Base-by-base conservation (phyloP, 2,888 invertebrate genomes). In the Prostheceraeus crozeri region DNA sequence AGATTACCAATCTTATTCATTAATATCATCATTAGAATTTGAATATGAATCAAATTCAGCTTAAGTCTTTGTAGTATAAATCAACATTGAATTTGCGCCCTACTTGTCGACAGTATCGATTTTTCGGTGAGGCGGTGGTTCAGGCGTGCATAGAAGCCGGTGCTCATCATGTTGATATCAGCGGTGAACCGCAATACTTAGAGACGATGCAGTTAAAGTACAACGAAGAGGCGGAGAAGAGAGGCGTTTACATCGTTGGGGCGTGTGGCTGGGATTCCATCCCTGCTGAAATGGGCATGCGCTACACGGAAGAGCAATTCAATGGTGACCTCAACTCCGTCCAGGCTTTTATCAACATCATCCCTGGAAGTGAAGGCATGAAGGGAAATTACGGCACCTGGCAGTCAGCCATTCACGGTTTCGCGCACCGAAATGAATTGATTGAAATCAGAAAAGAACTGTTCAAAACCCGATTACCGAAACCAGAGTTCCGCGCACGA, bases 251-350 rank as follows among this genome's bases (percentile, higher is more conserved):
- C 75, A 79, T 94, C 6, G 78, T 96, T 27, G 89, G 87, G 66
- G 85, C 91, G 1, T 93, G 91, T 77, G 94, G 94, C 14, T 86
- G 88, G 74, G 94, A 94, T 76, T 86, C 87, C 69, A 84, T 94
- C 65, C 91, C 93, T 14, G 81, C 83, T 48, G 94, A 96, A 71
- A 77, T 91, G 77, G 93, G 94, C 1, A 77, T 86, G 0, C 76
- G 85, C n/a, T 88, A 82, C 73, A 78, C 71, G n/a, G 67, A 66
- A 33, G 46, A 71, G 27, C 68, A 72, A 33, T 74, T 73, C 66
- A 63, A 68, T 60, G 72, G 71, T 69, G 64, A 45, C 1, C 11
- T 53, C 11, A 59, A 59, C 40, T 36, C 35, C 16, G 59, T 59
- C 14, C 74, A 73, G 62, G 69, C 69, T 6, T 69, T 70, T 36